These are phyloP conservation scores for Nibea albiflora DNA, from an alignment of 2,113 vertebrate species.

Conservation along the genomic window DNA sequence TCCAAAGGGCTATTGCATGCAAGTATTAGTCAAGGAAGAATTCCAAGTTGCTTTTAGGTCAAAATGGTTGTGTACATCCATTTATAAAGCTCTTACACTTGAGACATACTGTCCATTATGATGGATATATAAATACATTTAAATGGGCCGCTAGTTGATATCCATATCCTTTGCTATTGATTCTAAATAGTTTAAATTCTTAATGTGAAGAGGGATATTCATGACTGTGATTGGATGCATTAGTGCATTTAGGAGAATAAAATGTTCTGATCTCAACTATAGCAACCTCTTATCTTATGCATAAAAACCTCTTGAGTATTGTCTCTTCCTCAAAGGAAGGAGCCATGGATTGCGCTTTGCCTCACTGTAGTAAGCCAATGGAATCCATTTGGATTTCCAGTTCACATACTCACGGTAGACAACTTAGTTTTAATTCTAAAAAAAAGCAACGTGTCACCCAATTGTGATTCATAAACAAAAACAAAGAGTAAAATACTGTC, in stretches of 20 bases:
- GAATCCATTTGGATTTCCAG: neutral
- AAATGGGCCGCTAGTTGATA: neutral
- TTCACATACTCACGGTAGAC: neutral
- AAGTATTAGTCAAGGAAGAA: neutral
- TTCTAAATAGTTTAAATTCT: conserved; percentile 3
- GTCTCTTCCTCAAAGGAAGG: neutral
- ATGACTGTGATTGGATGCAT: neutral
- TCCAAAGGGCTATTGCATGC: neutral
- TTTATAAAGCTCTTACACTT: conserved; percentile 5
- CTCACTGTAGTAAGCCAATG: conserved; percentile 11
- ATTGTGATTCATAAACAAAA: too few relatives aligned
- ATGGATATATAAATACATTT: neutral
- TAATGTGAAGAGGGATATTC: neutral
- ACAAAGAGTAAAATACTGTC: too few relatives aligned
- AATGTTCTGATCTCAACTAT: conserved; percentile 1
- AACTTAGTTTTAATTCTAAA: neutral
- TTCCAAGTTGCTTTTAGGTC: neutral
- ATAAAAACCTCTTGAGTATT: neutral
- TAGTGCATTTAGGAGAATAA: conserved; percentile 10
- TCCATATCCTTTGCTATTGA: neutral
- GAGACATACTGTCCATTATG: neutral
- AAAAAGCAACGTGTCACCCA: too few relatives aligned
- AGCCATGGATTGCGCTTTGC: neutral
- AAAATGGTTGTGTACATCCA: neutral
- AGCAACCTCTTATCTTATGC: neutral